phyloP scores from a whole-genome alignment of 2,113 vertebrate species.

The Telmatochromis brachygnathus region DNA sequence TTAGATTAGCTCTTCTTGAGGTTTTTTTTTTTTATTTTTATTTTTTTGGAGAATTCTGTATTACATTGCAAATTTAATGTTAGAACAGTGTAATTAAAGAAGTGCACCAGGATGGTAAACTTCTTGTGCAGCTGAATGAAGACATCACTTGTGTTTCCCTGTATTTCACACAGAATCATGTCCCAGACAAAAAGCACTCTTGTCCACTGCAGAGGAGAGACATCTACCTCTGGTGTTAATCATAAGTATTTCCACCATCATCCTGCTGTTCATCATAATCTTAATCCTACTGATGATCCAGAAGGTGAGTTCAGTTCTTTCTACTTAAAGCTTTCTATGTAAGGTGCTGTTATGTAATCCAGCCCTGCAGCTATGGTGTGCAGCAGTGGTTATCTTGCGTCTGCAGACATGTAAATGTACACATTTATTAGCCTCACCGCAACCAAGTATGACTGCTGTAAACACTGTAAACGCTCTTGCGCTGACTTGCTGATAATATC shows the following conservation, averaged over 20 bases:
- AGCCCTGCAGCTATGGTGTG: neutral
- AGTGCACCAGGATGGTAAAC: neutral
- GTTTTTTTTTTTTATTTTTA: rapidly evolving
- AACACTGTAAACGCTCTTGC: neutral
- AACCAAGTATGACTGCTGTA: neutral
- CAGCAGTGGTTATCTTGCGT: neutral
- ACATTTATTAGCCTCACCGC: neutral
- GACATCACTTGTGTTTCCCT: neutral
- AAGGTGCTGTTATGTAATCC: neutral
- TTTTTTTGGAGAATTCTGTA: neutral
- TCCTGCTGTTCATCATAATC: neutral
- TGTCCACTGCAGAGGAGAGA: neutral
- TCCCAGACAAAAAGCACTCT: rapidly evolving
- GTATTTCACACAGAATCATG: neutral
- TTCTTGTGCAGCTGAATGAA: neutral
- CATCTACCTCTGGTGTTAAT: neutral
- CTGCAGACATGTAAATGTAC: neutral
- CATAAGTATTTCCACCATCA: neutral
- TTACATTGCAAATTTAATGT: neutral
- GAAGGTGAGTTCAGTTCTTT: neutral
- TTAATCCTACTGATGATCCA: neutral
- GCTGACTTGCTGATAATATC: neutral
- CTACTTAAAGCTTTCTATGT: neutral
- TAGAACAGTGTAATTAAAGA: neutral
- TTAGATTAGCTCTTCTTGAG: neutral